phyloP scores from a whole-genome alignment of 2,888 invertebrate genomes.

The Pherbina coryleti region DNA sequence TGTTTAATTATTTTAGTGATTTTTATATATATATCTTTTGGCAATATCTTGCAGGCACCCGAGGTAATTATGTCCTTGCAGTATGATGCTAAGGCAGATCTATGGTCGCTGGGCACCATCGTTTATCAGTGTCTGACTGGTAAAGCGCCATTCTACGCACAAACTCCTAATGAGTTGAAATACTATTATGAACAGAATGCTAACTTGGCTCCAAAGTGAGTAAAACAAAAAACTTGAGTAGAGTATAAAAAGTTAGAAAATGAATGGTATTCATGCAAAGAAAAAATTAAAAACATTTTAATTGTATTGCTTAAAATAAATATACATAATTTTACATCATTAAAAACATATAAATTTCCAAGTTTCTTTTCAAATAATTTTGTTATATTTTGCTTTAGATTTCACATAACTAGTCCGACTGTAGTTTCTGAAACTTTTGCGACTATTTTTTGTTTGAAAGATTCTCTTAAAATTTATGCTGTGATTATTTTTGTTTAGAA shows the following conservation, averaged over 20 bases:
- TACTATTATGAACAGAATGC: slow-evolving; percentile 96
- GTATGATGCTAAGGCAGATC: slow-evolving; percentile 98
- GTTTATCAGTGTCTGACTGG: slow-evolving; percentile 98
- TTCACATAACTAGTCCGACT: background rate
- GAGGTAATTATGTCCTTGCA: slow-evolving; percentile 99
- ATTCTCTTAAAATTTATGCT: background rate
- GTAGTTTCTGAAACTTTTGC: background rate
- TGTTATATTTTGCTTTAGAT: background rate
- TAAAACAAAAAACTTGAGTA: no score
- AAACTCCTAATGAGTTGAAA: slow-evolving; percentile 97
- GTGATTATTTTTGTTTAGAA: slow-evolving; percentile 72
- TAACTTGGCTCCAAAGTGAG: slow-evolving; percentile 89
- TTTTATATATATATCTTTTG: background rate
- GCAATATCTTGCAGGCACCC: slow-evolving; percentile 78
- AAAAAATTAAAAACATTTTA: no score
- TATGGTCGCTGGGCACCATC: slow-evolving; percentile 99
- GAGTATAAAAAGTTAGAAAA: no score
- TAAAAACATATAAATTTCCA: no score
- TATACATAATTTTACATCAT: no score
- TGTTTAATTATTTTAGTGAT: background rate
- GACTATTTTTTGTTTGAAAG: background rate
- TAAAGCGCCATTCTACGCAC: slow-evolving; percentile 98
- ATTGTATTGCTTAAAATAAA: no score
- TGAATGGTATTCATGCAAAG: no score
- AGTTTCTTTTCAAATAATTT: no score